Evolutionary conservation across 2,113 vertebrate genomes (phyloP).

Genomic region (Gasterosteus nipponicus): DNA sequence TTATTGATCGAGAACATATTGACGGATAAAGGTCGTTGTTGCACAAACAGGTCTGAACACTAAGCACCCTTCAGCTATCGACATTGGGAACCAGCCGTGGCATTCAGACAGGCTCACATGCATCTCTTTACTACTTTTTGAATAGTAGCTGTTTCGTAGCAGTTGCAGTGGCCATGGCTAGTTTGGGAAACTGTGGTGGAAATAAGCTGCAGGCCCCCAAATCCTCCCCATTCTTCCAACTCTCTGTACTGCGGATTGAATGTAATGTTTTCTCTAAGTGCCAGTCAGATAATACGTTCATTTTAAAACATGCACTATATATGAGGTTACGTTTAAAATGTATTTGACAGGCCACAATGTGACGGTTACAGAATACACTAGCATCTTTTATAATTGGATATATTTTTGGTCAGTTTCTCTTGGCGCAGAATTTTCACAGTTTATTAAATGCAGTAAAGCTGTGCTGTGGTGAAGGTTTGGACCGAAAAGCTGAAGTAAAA

Average conservation of each 20-base stretch:
- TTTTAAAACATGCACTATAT: not conserved
- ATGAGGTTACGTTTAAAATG: not conserved
- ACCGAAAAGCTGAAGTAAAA: not conserved
- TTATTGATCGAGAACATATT: not conserved
- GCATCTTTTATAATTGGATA: not conserved
- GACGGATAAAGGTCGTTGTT: not conserved
- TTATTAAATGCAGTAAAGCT: not conserved
- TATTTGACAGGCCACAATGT: not conserved
- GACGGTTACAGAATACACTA: too few relatives aligned
- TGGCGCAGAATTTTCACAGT: not conserved
- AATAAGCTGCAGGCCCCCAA: not conserved
- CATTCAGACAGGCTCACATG: not conserved
- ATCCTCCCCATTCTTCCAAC: not conserved
- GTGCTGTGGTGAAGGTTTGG: too few relatives aligned
- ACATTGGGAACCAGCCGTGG: not conserved
- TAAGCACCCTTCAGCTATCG: not conserved
- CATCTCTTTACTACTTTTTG: not conserved
- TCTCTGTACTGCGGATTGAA: conserved; percentile 4
- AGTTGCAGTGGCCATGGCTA: not conserved
- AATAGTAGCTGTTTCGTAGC: not conserved
- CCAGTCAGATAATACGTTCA: not conserved
- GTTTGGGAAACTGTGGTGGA: not conserved
- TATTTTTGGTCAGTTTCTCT: not conserved
- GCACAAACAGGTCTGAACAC: not conserved
- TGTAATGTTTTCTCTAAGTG: not conserved